Percentiles rank a stretch among this genome's conserved stretches.
These are phyloP conservation scores for Callopanchax toddi DNA, from an alignment of 2,113 vertebrate species.

Conservation along the genomic window DNA sequence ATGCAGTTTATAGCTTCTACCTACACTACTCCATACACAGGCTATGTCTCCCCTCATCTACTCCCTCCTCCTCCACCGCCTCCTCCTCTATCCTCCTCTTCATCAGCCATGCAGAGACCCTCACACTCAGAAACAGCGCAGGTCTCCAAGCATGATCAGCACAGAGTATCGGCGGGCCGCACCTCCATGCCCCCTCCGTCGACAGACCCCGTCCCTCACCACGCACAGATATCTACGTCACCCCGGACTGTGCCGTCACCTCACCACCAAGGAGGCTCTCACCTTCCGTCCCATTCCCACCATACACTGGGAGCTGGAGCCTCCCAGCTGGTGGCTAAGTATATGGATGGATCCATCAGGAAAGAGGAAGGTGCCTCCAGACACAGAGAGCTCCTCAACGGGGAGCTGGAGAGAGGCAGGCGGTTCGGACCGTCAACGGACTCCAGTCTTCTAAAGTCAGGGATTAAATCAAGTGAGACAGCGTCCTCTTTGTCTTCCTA, in stretches of 20 bases:
- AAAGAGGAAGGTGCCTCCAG: conserved; percentile 83
- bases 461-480: conserved; percentile 62
- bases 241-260: conserved; percentile 83
- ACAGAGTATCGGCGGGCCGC: conserved; percentile 76
- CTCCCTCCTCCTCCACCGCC: conserved; percentile 89
- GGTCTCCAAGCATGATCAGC: conserved; percentile 83
- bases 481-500: conserved; percentile 80
- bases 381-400: conserved; percentile 90
- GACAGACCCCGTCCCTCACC: conserved; percentile 82
- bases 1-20: conserved; percentile 93
- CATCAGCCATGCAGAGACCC: conserved; percentile 79
- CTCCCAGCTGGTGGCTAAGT: conserved; percentile 90
- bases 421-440: conserved; percentile 76
- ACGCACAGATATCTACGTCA: conserved; percentile 79
- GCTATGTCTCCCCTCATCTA: conserved; percentile 91
- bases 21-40: conserved; percentile 87
- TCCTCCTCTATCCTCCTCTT: conserved; percentile 82
- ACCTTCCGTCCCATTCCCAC: conserved; percentile 81
- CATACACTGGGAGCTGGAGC: conserved; percentile 86
- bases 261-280: conserved; percentile 77
- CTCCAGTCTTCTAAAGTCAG: conserved; percentile 60
- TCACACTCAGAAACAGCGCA: conserved; percentile 76
- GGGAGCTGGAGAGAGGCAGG: conserved; percentile 87
- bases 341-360: conserved; percentile 80
- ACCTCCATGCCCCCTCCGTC: conserved; percentile 84